Conservation (phyloP, 2,113 vertebrate species). For the Anthoscopus minutus region DNA sequence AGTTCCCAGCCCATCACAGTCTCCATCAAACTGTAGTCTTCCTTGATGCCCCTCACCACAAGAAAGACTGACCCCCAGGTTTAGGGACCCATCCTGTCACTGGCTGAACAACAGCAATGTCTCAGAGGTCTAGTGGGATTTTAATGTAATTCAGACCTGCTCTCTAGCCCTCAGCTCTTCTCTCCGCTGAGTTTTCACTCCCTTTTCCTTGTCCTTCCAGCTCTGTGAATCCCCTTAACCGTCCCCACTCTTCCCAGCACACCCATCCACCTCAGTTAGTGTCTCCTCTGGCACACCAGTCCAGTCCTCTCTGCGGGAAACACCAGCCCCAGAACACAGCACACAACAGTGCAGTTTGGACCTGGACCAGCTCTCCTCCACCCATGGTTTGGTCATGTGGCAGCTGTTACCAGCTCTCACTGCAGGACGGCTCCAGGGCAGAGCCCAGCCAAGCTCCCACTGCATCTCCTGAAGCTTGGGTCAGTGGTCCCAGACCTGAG, state of each 20-base stretch:
- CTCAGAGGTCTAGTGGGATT: too few species aligned
- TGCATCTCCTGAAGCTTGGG: background rate
- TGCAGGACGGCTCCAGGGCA: background rate
- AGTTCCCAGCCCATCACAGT: too few species aligned
- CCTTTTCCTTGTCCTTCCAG: too few species aligned
- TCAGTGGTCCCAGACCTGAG: background rate
- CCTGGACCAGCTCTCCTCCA: background rate
- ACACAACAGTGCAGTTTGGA: background rate
- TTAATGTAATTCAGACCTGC: too few species aligned
- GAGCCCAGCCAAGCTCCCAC: background rate
- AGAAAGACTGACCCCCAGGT: too few species aligned
- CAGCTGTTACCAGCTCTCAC: background rate
- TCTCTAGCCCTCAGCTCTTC: too few species aligned
- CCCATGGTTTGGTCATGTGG: fast-evolving
- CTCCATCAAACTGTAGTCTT: too few species aligned
- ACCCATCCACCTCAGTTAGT: background rate
- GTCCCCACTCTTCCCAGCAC: background rate
- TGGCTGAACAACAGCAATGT: too few species aligned
- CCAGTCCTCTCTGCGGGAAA: background rate
- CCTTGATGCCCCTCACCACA: too few species aligned
- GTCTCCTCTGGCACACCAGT: background rate
- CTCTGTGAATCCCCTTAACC: background rate
- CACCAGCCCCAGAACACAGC: background rate
- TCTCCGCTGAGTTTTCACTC: background rate
- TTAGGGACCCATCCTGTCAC: too few species aligned